Percentiles rank a stretch among this genome's conserved stretches.
phyloP scores from a whole-genome alignment of 1,140 invertebrate species.

The Thaumatotibia leucotreta region DNA sequence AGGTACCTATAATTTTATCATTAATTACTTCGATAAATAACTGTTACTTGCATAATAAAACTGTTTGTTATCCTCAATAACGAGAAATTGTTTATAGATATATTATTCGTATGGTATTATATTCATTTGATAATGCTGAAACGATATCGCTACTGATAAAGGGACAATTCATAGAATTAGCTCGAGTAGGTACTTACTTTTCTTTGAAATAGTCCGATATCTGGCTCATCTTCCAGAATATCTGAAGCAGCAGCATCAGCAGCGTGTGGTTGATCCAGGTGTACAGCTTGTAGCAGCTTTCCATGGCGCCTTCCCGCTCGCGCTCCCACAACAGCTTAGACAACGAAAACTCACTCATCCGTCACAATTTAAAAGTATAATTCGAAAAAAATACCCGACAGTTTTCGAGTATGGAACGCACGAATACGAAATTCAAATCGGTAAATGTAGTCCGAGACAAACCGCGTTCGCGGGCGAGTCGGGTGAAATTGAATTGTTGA shows the following conservation, averaged over 20 bases:
- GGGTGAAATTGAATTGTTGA: constrained; percentile 30
- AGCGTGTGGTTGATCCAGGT: constrained; percentile 66
- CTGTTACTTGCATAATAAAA: neutral
- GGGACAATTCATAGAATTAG: neutral
- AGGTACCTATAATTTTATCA: too few species aligned
- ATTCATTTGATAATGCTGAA: neutral
- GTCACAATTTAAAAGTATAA: constrained; percentile 47
- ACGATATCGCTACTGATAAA: neutral
- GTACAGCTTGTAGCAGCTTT: constrained; percentile 68
- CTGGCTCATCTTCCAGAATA: constrained; percentile 71
- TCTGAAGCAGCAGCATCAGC: constrained; percentile 64
- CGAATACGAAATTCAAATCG: constrained; percentile 19
- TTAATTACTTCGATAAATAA: too few species aligned
- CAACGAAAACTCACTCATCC: constrained; percentile 62
- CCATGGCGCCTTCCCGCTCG: constrained; percentile 51
- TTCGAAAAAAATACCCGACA: constrained; percentile 24
- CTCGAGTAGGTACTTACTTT: constrained; percentile 56
- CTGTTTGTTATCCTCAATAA: neutral
- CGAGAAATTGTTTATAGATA: neutral
- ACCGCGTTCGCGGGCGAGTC: constrained; percentile 26
- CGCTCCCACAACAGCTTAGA: constrained; percentile 50
- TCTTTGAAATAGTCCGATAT: constrained; percentile 65
- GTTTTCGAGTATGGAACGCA: neutral
- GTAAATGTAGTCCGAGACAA: constrained; percentile 17
- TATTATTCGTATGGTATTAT: neutral